phyloP scores from a whole-genome alignment of 2,888 invertebrate genomes.

The Pyrgus malvae region DNA sequence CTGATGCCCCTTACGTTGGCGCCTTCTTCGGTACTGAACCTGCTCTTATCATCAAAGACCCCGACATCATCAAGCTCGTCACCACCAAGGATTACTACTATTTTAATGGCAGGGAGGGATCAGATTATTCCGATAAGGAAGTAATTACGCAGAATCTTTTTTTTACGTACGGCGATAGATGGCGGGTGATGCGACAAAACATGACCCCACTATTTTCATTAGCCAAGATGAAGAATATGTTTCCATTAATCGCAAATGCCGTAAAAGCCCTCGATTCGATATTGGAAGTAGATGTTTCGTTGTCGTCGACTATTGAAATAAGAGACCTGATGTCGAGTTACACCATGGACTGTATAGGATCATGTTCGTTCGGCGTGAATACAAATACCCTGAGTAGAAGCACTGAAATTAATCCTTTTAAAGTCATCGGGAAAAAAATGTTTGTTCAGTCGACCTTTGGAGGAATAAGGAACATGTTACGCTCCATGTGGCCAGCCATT shows the following conservation, averaged over 20 bases:
- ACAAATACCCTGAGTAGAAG: slow-evolving; percentile 43
- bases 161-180: slow-evolving; percentile 50
- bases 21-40: slow-evolving; percentile 59
- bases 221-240: slow-evolving; percentile 65
- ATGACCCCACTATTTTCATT: slow-evolving; percentile 58
- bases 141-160: slow-evolving; percentile 49
- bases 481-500: background rate
- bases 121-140: slow-evolving; percentile 48
- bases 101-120: slow-evolving; percentile 56
- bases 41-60: slow-evolving; percentile 53
- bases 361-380: slow-evolving; percentile 54
- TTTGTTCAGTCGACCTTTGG: background rate
- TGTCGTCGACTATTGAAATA: slow-evolving; percentile 38
- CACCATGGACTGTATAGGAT: slow-evolving; percentile 55
- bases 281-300: slow-evolving; percentile 37
- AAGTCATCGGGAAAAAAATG: slow-evolving; percentile 37
- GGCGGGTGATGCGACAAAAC: slow-evolving; percentile 60
- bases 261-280: slow-evolving; percentile 44
- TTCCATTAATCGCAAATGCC: slow-evolving; percentile 52
- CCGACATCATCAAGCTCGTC: slow-evolving; percentile 52
- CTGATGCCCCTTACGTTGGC: slow-evolving; percentile 52
- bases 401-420: slow-evolving; percentile 43
- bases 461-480: background rate
- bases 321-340: slow-evolving; percentile 44
- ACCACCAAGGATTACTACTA: slow-evolving; percentile 58